phyloP scores from a whole-genome alignment of 64 coral and sea anemone species.

The Montipora cactus region DNA sequence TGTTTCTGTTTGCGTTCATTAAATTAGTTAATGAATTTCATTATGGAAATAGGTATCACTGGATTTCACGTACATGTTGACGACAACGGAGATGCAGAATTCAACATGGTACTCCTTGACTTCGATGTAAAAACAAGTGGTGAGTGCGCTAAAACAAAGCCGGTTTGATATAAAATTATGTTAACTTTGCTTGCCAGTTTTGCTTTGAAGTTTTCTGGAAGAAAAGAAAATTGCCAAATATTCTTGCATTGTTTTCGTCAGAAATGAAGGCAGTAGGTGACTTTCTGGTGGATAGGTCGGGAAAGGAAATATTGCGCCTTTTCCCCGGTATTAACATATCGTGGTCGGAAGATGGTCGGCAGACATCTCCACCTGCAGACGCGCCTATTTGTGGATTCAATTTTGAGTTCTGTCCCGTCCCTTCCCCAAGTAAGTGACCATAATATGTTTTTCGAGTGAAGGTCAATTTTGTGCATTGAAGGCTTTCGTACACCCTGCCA shows the following conservation, averaged over 20 bases:
- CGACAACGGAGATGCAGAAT: constrained; percentile 59
- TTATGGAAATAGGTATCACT: constrained; percentile 26
- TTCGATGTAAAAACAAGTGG: constrained; percentile 8
- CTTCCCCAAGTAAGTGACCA: constrained; percentile 45
- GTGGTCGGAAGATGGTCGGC: constrained; percentile 31
- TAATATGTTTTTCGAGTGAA: neutral
- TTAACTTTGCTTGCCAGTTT: neutral
- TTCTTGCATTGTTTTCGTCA: neutral
- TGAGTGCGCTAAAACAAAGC: neutral
- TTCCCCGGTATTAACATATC: constrained; percentile 25
- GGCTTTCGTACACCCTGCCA: too few species aligned
- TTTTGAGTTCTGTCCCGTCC: constrained; percentile 10
- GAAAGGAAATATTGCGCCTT: constrained; percentile 33
- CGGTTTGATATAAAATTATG: too few species aligned
- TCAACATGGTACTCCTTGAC: constrained; percentile 60
- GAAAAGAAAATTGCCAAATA: neutral
- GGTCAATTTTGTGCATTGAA: too few species aligned
- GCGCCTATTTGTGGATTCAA: constrained; percentile 45
- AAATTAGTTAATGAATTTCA: neutral
- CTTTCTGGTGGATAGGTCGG: neutral
- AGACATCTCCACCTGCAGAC: constrained; percentile 42
- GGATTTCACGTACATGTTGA: constrained; percentile 54
- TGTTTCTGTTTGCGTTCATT: too few species aligned
- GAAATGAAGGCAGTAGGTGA: constrained; percentile 56
- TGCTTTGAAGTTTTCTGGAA: neutral